Evolutionary conservation across 1,140 invertebrate species (phyloP), one percentile per base, ranked within the genome.

Genomic region (Pogonognathellus flavescens): DNA sequence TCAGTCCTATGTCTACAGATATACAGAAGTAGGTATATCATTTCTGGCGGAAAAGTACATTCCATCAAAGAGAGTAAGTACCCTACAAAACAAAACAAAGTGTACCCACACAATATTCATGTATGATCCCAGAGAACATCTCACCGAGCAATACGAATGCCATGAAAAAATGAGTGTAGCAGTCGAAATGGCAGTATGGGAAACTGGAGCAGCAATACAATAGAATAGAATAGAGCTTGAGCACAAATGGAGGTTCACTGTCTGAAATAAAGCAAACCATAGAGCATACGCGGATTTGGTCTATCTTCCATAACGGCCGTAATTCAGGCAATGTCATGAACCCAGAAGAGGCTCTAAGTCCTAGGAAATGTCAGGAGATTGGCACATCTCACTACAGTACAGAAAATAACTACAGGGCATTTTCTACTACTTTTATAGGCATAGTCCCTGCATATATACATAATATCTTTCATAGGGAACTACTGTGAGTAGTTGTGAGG

Each of bases 241-340:
- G 70, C 41, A 50, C 70, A 76, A 76, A 76, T 76, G 70, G 70
- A 76, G 70, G 41, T 76, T 76, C 70, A 76, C 25, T 76, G 70
- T 50, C 70, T 76, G 70, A 76, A 76, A 76, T 76, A 76, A 76
- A 76, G 70, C 70, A 76, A 76, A 76, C 70, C 70, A 76, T 76
- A 76, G 70, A 76, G 70, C 70, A 76, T 76, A 76, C 70, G 70
- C 59, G 62, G 62, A 52, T 84, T 60, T 82, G 81, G 31, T 82
- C 81, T 60, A 82, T 59, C 55, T 82, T 82, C 81, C 81, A 82
- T 82, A 82, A 82, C 55, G 55, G 57, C 53, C 49, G 57, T 60
- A 66, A 83, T 83, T 83, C 60, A 83, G 25, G 60, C 60, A 66
- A 83, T 83, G 82, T 66, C 60, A 70, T 83, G 82, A 83, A 83